Conservation (phyloP, 2,888 invertebrate species). For the Hypsopygia costalis region DNA sequence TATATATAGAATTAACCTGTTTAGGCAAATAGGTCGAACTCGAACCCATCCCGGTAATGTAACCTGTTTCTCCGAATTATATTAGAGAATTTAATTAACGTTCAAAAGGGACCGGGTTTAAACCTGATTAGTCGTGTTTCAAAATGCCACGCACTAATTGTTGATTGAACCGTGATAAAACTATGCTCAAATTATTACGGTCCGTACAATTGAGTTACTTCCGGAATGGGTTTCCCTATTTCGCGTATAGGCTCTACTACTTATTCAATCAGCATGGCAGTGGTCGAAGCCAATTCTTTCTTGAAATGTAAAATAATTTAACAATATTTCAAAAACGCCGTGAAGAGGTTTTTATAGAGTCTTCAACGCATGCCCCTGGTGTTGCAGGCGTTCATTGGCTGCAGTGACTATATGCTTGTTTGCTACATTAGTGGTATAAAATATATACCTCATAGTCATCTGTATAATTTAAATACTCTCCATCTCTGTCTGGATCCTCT, state of each 20-base stretch:
- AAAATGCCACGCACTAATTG: slow-evolving; percentile 21
- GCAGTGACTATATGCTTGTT: too few species aligned
- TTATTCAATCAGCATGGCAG: not conserved
- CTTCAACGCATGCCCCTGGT: too few species aligned
- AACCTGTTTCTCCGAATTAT: slow-evolving; percentile 14
- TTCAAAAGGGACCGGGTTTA: slow-evolving; percentile 13
- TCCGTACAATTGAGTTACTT: slow-evolving; percentile 20
- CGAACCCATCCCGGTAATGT: not conserved
- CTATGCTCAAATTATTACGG: slow-evolving; percentile 17
- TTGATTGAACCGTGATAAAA: slow-evolving; percentile 24
- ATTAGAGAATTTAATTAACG: slow-evolving; percentile 23
- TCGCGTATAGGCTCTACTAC: not conserved
- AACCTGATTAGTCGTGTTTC: slow-evolving; percentile 21
- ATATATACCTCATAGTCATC: too few species aligned
- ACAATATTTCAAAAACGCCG: too few species aligned
- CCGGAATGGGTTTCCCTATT: slow-evolving; percentile 17
- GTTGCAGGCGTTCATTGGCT: too few species aligned
- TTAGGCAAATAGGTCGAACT: not conserved
- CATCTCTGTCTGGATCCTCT: too few species aligned
- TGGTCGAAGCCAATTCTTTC: too few species aligned
- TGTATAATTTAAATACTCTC: too few species aligned
- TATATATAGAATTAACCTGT: not conserved
- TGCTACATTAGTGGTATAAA: too few species aligned
- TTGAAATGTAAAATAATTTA: too few species aligned
- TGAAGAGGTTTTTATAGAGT: too few species aligned